Conservation (phyloP, 2,113 vertebrate genomes). For the Hippocampus abdominalis region DNA sequence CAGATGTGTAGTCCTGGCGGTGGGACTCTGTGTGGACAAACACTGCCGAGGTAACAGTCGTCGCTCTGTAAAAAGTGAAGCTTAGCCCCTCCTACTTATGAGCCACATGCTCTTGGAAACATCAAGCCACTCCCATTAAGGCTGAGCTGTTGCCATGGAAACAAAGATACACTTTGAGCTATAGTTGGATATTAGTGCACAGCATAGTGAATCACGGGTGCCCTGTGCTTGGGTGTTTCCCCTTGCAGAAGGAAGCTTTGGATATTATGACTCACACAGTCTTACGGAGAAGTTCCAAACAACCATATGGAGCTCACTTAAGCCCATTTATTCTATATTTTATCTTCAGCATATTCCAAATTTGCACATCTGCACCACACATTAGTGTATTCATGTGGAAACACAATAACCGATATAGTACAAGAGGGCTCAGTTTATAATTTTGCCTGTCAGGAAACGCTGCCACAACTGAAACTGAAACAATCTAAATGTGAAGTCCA, state of each 20-base stretch:
- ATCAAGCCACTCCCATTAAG: constrained; percentile 26
- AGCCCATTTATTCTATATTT: background rate
- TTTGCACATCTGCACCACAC: background rate
- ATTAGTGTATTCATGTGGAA: background rate
- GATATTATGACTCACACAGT: constrained; percentile 25
- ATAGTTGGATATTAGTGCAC: constrained; percentile 46
- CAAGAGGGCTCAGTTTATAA: background rate
- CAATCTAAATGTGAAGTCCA: no score
- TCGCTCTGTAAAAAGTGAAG: background rate
- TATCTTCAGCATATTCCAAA: background rate
- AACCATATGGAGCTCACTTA: background rate
- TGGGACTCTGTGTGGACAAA: background rate
- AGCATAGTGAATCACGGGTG: constrained; percentile 45
- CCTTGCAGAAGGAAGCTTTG: constrained; percentile 35
- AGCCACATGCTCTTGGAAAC: background rate
- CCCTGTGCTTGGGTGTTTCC: constrained; percentile 35
- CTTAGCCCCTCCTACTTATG: constrained; percentile 1
- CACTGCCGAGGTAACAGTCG: background rate
- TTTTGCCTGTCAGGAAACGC: background rate
- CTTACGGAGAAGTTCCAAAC: background rate
- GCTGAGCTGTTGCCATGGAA: constrained; percentile 35
- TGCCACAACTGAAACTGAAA: no score
- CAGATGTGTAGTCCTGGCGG: background rate
- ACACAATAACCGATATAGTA: background rate
- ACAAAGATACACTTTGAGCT: constrained; percentile 46